phyloP scores from a whole-genome alignment of 2,888 invertebrate species.

The Callyntrura guangdongensis region DNA sequence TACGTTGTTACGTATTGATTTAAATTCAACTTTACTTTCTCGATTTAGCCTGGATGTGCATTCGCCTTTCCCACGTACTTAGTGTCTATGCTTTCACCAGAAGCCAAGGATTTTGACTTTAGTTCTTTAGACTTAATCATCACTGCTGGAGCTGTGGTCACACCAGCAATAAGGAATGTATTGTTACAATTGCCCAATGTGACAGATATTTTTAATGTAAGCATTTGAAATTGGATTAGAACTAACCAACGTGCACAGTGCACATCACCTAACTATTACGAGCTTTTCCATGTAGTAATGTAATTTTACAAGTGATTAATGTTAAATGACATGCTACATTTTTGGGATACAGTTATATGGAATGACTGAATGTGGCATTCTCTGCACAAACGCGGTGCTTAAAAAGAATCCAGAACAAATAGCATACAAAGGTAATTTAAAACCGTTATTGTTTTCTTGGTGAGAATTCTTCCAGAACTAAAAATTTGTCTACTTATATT shows the following conservation, averaged over 20 bases:
- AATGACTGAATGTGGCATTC: constrained; percentile 2
- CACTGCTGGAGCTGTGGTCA: constrained; percentile 81
- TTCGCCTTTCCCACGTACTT: constrained; percentile 83
- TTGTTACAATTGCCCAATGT: constrained; percentile 78
- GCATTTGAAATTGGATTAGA: too few species aligned
- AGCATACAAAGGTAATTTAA: constrained; percentile 18
- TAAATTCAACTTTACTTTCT: too few species aligned
- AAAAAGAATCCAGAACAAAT: neutral
- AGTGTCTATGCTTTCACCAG: constrained; percentile 76
- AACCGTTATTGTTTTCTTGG: neutral
- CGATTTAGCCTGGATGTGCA: constrained; percentile 77
- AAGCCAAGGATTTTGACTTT: constrained; percentile 80
- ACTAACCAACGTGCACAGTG: too few species aligned
- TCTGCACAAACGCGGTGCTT: neutral
- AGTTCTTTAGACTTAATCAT: constrained; percentile 78
- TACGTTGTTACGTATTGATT: too few species aligned
- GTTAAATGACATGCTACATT: neutral
- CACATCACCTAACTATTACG: too few species aligned
- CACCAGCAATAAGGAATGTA: constrained; percentile 67
- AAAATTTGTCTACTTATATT: too few species aligned
- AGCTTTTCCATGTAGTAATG: too few species aligned
- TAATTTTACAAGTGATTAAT: neutral
- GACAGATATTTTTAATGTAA: constrained; percentile 73
- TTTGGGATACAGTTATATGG: constrained; percentile 11
- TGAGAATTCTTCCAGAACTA: neutral